phyloP scores from a whole-genome alignment of 1,140 invertebrate species.

The Alviniconcha marisindica region DNA sequence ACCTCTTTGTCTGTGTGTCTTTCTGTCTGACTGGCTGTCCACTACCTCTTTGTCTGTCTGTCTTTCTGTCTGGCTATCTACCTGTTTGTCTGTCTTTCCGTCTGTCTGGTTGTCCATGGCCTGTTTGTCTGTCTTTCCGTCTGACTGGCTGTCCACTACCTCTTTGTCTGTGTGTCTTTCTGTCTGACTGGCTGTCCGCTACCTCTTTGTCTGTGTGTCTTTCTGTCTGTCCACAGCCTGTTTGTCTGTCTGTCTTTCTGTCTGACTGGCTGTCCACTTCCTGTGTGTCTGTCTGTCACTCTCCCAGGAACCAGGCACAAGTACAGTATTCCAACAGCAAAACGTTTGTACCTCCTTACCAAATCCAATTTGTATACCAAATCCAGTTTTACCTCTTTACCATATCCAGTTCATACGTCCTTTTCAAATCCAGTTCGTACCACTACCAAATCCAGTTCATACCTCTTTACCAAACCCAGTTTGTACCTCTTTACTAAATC shows the following conservation, averaged over 20 bases:
- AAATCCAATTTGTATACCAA: no score
- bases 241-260: not conserved
- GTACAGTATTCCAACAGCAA: no score
- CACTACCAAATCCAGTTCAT: not conserved
- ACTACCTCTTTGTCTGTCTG: not conserved
- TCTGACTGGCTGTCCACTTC: not conserved
- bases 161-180: not conserved
- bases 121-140: not conserved
- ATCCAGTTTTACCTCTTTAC: not conserved
- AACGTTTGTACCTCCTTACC: no score
- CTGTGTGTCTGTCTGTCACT: not conserved
- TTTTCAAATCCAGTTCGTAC: not conserved
- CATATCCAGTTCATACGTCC: not conserved
- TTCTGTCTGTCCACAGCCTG: not conserved
- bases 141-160: not conserved
- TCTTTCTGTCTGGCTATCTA: not conserved
- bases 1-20: not conserved
- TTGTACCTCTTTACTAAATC: not conserved
- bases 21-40: not conserved
- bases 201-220: not conserved
- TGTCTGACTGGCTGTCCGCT: not conserved
- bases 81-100: no score
- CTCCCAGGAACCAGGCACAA: not conserved
- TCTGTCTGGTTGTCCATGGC: not conserved
- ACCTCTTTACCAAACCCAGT: not conserved